Conservation (phyloP, 2,113 vertebrate species). For the Riparia riparia region DNA sequence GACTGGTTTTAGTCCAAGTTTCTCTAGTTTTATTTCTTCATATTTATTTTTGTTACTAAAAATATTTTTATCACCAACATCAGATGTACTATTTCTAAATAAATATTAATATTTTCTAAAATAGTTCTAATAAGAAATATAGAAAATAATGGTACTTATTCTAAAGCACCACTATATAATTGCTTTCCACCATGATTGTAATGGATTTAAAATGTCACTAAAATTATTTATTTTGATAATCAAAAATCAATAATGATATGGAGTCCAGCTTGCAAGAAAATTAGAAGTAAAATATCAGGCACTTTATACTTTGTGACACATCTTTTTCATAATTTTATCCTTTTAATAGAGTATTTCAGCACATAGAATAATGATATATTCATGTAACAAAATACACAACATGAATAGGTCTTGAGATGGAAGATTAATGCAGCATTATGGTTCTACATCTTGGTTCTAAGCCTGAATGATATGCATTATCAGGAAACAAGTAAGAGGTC, state of each 20-base stretch:
- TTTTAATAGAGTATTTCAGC: background rate
- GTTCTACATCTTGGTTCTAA: background rate
- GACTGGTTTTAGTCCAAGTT: background rate
- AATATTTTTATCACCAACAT: background rate
- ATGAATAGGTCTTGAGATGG: background rate
- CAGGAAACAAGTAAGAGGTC: background rate
- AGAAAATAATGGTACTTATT: background rate
- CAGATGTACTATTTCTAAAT: background rate
- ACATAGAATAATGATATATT: background rate
- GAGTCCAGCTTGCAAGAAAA: background rate
- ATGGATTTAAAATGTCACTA: background rate
- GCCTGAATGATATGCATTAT: background rate
- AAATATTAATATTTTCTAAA: background rate
- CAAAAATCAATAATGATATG: background rate
- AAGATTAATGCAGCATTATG: background rate
- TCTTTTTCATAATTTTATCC: background rate
- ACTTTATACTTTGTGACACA: background rate
- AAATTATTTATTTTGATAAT: background rate
- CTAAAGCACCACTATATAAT: background rate
- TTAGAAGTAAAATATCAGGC: background rate
- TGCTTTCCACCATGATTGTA: background rate
- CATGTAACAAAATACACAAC: background rate
- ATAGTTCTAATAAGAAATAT: background rate
- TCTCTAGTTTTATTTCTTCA: background rate
- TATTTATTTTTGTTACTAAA: background rate